Evolutionary conservation across 2,113 vertebrate genomes (phyloP).

Genomic region (Mus spicilegus): DNA sequence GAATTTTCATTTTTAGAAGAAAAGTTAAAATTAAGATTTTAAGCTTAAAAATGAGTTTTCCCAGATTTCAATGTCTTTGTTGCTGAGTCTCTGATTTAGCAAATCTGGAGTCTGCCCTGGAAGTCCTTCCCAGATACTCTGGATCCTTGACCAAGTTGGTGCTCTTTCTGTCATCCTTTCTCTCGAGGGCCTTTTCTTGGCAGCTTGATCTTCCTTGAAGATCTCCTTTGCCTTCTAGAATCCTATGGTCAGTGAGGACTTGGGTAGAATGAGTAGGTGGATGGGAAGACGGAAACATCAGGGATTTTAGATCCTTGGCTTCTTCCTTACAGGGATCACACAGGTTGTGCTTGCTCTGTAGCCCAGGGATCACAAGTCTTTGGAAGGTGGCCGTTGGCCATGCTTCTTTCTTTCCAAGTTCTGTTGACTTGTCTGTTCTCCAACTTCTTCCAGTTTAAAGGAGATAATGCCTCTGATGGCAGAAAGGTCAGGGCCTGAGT

Average conservation of each 20-base stretch:
- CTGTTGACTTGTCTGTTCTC: neutral
- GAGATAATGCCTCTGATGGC: neutral
- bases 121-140: neutral
- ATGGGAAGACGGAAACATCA: neutral
- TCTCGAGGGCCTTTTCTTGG: neutral
- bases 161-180: neutral
- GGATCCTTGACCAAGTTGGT: neutral
- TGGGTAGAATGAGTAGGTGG: neutral
- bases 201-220: neutral
- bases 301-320: neutral
- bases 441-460: neutral
- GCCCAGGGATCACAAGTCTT: neutral
- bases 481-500: neutral
- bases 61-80: neutral
- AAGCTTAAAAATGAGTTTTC: neutral
- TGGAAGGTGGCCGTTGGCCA: neutral
- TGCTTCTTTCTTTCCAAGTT: neutral
- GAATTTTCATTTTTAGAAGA: neutral
- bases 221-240: neutral
- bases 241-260: neutral
- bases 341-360: neutral
- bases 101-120: neutral
- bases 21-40: constrained; percentile 24
- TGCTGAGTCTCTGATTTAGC: neutral
- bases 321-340: neutral